These are phyloP conservation scores for Drosophila suzukii DNA, from an alignment of 1,140 invertebrate genomes.

Conservation along the genomic window DNA sequence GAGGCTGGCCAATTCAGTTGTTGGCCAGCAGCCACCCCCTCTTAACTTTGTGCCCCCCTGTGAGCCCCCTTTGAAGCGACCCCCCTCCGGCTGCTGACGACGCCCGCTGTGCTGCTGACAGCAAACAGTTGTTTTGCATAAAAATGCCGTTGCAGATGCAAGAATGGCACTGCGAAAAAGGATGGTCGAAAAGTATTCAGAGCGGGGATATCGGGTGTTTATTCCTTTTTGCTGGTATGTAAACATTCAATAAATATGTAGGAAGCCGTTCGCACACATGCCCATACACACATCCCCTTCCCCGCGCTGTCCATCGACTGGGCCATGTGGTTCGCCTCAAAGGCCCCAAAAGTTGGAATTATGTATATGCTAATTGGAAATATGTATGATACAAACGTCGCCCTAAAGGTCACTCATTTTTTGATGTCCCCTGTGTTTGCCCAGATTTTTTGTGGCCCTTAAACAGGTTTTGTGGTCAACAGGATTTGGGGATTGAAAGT, in stretches of 20 bases:
- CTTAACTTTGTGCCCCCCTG: neutral
- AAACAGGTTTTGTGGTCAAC: slow-evolving; percentile 14
- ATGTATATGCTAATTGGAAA: slow-evolving; percentile 38
- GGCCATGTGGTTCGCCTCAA: neutral
- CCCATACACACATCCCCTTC: neutral
- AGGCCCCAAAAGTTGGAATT: slow-evolving; percentile 14
- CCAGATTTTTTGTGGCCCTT: neutral
- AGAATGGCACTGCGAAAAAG: slow-evolving; percentile 10
- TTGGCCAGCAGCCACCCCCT: neutral
- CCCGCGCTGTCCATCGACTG: slow-evolving; percentile 12
- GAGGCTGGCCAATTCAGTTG: slow-evolving; percentile 23
- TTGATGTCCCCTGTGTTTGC: too few species aligned
- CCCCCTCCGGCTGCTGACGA: slow-evolving; percentile 17
- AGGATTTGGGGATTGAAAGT: slow-evolving; percentile 12
- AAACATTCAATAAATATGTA: slow-evolving; percentile 67
- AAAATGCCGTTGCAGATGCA: slow-evolving; percentile 73
- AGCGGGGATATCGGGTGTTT: slow-evolving; percentile 22
- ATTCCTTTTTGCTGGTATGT: slow-evolving; percentile 37
- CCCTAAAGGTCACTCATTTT: slow-evolving; percentile 17
- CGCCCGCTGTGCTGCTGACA: slow-evolving; percentile 70
- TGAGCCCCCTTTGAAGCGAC: neutral
- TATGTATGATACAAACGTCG: neutral
- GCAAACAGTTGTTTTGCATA: slow-evolving; percentile 81
- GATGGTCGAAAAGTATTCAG: slow-evolving; percentile 5
- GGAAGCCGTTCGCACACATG: slow-evolving; percentile 13